Evolutionary conservation across 1,140 invertebrate genomes (phyloP).

Genomic region (Dreissena rostriformis): DNA sequence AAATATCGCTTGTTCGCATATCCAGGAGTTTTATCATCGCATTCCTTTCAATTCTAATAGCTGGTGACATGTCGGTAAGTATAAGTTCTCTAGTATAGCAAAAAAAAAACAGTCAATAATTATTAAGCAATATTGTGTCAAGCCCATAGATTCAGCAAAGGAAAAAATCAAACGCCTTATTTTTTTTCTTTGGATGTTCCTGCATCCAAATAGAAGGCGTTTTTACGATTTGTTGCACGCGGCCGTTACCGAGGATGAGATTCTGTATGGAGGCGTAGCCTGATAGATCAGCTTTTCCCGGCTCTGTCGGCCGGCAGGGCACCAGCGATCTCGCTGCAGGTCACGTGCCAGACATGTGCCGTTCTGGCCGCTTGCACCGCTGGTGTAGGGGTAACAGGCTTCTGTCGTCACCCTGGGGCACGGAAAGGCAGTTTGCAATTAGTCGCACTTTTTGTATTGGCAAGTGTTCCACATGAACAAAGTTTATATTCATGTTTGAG

Average conservation of each 20-base stretch:
- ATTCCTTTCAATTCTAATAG: too few relatives aligned
- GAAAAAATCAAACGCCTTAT: neutral
- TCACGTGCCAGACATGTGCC: slow-evolving; percentile 63
- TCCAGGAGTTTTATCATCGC: too few relatives aligned
- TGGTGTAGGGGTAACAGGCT: slow-evolving; percentile 90
- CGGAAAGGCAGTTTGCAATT: too few relatives aligned
- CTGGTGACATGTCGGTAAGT: too few relatives aligned
- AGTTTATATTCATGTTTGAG: too few relatives aligned
- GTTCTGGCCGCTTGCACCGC: slow-evolving; percentile 78
- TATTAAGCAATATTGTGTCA: too few relatives aligned
- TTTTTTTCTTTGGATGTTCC: neutral
- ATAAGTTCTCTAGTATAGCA: too few relatives aligned
- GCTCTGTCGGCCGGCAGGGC: slow-evolving; percentile 66
- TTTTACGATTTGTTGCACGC: neutral
- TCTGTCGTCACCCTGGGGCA: slow-evolving; percentile 91
- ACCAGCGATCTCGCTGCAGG: slow-evolving; percentile 48
- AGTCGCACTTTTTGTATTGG: too few relatives aligned
- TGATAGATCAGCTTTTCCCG: slow-evolving; percentile 84
- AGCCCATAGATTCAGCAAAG: too few relatives aligned
- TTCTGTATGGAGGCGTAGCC: slow-evolving; percentile 91
- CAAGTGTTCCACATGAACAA: too few relatives aligned
- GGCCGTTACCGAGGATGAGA: slow-evolving; percentile 81
- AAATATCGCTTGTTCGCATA: too few relatives aligned
- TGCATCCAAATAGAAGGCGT: neutral
- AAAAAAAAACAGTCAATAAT: too few relatives aligned